These are phyloP conservation scores for Ophion ventricosus DNA, from an alignment of 2,888 invertebrate species.

Conservation along the genomic window DNA sequence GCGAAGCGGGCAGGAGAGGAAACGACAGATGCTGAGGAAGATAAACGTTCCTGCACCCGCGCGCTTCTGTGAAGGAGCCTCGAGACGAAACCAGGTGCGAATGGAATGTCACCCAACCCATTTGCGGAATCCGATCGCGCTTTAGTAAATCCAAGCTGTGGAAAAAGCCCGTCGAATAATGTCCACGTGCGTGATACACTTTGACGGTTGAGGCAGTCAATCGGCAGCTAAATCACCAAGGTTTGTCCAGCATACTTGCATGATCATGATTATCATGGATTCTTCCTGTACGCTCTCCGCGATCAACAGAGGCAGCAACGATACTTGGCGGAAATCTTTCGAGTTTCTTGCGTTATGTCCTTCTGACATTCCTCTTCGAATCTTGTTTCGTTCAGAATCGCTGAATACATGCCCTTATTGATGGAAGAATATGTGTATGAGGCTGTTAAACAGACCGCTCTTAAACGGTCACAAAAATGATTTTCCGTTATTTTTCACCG, in stretches of 20 bases:
- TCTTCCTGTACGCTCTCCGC: slow-evolving; percentile 19
- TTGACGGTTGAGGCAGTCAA: slow-evolving; percentile 59
- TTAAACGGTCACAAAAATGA: no score
- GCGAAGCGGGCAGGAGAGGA: slow-evolving; percentile 18
- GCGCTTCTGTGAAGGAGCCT: slow-evolving; percentile 70
- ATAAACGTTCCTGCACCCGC: slow-evolving; percentile 37
- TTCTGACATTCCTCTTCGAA: slow-evolving; percentile 6
- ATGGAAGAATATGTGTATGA: background rate
- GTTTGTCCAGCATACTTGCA: slow-evolving; percentile 40
- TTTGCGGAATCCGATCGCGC: slow-evolving; percentile 81
- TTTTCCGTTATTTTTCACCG: no score
- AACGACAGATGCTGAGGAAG: slow-evolving; percentile 28
- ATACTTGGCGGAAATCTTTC: slow-evolving; percentile 39
- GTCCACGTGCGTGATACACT: slow-evolving; percentile 67
- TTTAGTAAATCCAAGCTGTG: slow-evolving; percentile 78
- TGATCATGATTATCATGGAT: slow-evolving; percentile 36
- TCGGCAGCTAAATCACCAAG: slow-evolving; percentile 74
- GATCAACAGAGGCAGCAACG: slow-evolving; percentile 11
- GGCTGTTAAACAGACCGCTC: no score
- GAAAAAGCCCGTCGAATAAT: slow-evolving; percentile 80
- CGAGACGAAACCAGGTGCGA: slow-evolving; percentile 80
- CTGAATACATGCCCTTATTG: background rate
- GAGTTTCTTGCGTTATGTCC: slow-evolving; percentile 28
- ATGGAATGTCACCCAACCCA: slow-evolving; percentile 82
- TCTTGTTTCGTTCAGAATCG: background rate